Base-by-base conservation (phyloP, 2,113 vertebrate genomes). In the Orthonyx spaldingii region DNA sequence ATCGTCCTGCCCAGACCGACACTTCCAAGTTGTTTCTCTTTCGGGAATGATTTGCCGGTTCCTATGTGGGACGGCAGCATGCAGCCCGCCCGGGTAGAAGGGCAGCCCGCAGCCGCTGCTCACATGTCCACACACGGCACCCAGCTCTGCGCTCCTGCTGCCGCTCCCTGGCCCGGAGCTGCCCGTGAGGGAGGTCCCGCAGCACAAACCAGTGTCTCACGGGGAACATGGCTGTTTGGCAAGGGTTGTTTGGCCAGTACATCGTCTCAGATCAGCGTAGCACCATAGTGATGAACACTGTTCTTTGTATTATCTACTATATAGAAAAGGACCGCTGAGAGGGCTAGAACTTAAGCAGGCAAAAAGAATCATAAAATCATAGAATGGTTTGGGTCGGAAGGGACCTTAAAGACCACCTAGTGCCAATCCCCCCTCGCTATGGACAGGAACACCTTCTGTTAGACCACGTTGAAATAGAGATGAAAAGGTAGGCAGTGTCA, bases 81-180 rank as follows among this genome's bases (percentile, higher is more conserved):
- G 37, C 71, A 49, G 74, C 68, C 21, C 20, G 3, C 17, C 3
- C 28, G 5, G 26, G 70, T 10, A 6, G 64, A 17, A 22, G 39
- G 26, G 30, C 2, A 26, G 28, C 12, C 71, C 39, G 3, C 65
- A 44, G 77, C 50, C 55, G 59, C 1, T 4, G n/a, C n/a, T 32
- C 20, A 0, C 8, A 9, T 6, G 19, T 30, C 16, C 7, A 0
- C 32, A 2, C 1, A 0, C 0, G 2, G 6, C 16, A 2, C 4
- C 42, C 49, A 2, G 49, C 35, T 37, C 37, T 10, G 50, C 21
- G 7, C 20, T 32, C 3, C 69, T 5, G 47, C 44, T 23, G 11
- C 70, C 14, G 14, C 11, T 52, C 11, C 1, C 30, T 6, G 3
- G 1, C 3, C 3, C 72, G 7, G 41, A 2, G 2, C 66, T 10